A percentile compares a stretch with the other conserved stretches of the same genome.
Evolutionary conservation across 2,113 vertebrate genomes (phyloP).

Genomic region (Tauraco erythrolophus): DNA sequence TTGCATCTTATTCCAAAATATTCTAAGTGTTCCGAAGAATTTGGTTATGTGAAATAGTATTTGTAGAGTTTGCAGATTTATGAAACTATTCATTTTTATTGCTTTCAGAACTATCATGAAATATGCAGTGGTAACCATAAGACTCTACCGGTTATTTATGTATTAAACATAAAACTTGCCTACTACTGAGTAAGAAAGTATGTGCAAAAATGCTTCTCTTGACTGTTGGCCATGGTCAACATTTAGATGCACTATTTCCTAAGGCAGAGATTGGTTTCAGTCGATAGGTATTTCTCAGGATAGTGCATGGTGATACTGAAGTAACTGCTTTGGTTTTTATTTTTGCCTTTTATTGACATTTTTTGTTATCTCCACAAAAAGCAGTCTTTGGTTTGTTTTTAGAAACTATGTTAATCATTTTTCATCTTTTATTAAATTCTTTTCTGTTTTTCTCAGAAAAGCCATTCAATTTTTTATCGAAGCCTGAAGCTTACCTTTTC

Average conservation of each 20-base stretch:
- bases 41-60: not conserved
- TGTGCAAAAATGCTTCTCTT: not conserved
- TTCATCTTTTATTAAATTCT: not conserved
- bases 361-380: not conserved
- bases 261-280: constrained; percentile 17
- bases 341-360: not conserved
- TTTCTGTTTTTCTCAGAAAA: not conserved
- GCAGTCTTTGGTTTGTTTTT: not conserved
- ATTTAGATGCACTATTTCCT: not conserved
- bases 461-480: not conserved
- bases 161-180: not conserved
- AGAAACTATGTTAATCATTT: not conserved
- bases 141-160: not conserved
- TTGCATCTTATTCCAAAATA: not conserved
- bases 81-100: not conserved
- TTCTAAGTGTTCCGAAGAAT: not conserved
- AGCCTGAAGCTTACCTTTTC: not conserved
- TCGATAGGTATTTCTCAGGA: constrained; percentile 3
- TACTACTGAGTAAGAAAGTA: not conserved
- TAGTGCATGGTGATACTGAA: not conserved
- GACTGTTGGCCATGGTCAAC: not conserved
- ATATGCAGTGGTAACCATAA: not conserved
- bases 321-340: constrained; percentile 25
- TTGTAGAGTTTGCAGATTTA: not conserved
- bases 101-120: not conserved